Evolutionary conservation across 1,140 invertebrate species (phyloP).

Genomic region (Lanistes nyassanus): DNA sequence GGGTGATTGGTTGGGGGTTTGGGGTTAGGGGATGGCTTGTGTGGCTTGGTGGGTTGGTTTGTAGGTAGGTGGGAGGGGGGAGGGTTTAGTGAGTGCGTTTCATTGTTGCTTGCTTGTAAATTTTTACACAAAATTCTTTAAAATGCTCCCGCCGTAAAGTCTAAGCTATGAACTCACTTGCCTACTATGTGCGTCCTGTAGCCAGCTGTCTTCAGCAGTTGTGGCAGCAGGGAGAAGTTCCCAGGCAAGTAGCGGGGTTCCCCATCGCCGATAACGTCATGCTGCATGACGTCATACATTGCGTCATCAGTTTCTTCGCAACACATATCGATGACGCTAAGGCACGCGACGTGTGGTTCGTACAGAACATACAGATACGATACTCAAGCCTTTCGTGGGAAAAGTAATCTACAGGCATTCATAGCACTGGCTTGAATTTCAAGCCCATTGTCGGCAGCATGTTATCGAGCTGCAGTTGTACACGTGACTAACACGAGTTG

Average conservation of each 20-base stretch:
- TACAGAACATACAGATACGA: not conserved
- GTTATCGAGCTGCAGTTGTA: too few species aligned
- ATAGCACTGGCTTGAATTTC: too few species aligned
- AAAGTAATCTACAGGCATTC: too few species aligned
- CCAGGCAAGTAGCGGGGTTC: constrained; percentile 65
- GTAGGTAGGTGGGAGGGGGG: too few species aligned
- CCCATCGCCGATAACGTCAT: not conserved
- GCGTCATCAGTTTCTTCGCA: not conserved
- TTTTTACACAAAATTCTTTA: not conserved
- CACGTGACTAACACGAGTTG: too few species aligned
- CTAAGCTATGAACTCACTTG: constrained; percentile 69
- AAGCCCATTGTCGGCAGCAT: too few species aligned
- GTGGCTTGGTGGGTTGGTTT: too few species aligned
- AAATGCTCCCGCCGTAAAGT: not conserved
- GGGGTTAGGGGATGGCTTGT: too few species aligned
- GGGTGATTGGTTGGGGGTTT: too few species aligned
- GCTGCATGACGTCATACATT: not conserved
- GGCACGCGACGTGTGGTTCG: not conserved
- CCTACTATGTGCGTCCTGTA: constrained; percentile 85
- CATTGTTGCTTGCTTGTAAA: too few species aligned
- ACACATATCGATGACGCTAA: not conserved
- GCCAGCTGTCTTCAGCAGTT: constrained; percentile 79
- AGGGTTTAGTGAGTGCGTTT: too few species aligned
- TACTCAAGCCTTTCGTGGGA: too few species aligned
- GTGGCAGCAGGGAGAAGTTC: constrained; percentile 77